phyloP scores from a whole-genome alignment of 2,113 vertebrate genomes.

The Phalacrocorax brasilianus region DNA sequence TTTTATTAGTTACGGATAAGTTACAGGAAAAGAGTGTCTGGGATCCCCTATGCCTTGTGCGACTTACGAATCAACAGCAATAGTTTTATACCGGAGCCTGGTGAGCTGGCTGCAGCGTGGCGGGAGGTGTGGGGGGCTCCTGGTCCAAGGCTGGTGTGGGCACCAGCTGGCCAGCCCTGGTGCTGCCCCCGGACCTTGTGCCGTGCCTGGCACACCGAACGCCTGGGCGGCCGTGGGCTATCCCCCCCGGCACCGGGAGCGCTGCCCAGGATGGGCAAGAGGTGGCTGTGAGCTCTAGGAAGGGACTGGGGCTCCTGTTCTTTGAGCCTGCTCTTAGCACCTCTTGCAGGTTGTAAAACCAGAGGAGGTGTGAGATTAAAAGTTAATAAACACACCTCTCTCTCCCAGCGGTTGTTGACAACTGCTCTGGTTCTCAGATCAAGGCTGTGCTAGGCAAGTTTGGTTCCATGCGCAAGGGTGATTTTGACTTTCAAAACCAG shows the following conservation, averaged over 20 bases:
- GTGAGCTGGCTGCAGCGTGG: background rate
- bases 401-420: background rate
- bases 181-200: background rate
- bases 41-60: background rate
- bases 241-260: fast-evolving
- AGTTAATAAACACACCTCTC: background rate
- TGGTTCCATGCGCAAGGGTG: background rate
- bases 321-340: background rate
- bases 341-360: background rate
- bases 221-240: background rate
- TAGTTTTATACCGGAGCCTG: background rate
- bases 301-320: background rate
- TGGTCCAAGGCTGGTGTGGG: background rate
- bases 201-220: fast-evolving
- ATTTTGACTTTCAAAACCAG: background rate
- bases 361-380: background rate
- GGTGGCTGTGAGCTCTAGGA: background rate
- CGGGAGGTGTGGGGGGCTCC: background rate
- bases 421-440: background rate
- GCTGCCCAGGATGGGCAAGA: background rate
- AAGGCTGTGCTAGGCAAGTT: background rate
- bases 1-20: background rate
- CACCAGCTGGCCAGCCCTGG: background rate
- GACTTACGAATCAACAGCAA: background rate
- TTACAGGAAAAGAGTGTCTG: background rate